Base-by-base conservation (phyloP, 2,888 invertebrate species). In the Tenthredo amoena region DNA sequence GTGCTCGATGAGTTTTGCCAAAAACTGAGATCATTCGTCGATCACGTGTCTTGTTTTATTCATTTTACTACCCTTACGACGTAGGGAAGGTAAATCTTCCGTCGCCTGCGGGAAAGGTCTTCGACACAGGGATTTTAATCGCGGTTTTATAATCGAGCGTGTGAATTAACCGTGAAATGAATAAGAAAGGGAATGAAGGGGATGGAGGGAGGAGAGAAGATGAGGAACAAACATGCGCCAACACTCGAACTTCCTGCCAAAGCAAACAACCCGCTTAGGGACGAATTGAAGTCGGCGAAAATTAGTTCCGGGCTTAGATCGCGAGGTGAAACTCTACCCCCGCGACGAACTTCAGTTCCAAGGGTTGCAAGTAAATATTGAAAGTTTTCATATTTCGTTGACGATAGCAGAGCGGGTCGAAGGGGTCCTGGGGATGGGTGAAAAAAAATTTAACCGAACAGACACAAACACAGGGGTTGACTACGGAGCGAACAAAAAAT, bases 361-460 rank as follows among this genome's bases (percentile, higher is more conserved):
- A 43, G 74, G 74, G 34, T 18, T 50, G 62, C 40, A 21, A 62
- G 62, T 62, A 58, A 62, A 81, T 37, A 62, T 81, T 65, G 62
- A 81, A 81, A 81, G 26, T 62, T 58, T 81, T 62, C 58, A 81
- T 81, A 81, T 81, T 81, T 62, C 81, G 62, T 81, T 81, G 65
- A 62, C 43, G 81, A 62, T 81, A 62, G n/a, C 21, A 21, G 58
- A 18, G 62, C 1, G 21, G 58, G 31, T 40, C 26, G 12, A 37
- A 77, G 21, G 77, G 81, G 55, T 37, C 62, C 40, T 34, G n/a
- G 15, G 50, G 62, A 26, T 26, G 34, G 21, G 55, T 21, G 21
- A 81, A 21, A 58, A 62, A 81, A 81, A 37, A 62, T 65, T 65
- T n/a, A 43, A 12, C 62, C 65, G 43, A n/a, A 74, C 72, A 40